Percentiles rank a stretch among this genome's conserved stretches.
phyloP scores from a whole-genome alignment of 1,140 invertebrate species.

The Eubasilissa regina region DNA sequence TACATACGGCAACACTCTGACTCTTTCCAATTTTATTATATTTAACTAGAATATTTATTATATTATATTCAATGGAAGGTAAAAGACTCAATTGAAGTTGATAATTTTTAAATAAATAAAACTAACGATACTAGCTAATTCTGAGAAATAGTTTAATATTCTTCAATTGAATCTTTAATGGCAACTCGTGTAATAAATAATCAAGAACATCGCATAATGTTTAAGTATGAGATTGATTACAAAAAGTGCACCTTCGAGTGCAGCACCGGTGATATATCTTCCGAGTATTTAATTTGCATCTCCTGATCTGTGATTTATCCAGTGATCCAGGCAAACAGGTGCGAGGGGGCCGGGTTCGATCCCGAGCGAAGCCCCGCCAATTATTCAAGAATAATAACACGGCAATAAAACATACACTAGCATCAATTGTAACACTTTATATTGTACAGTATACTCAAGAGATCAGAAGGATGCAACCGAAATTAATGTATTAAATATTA shows the following conservation, averaged over 20 bases:
- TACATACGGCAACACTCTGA: too few relatives aligned
- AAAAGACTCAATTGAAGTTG: too few relatives aligned
- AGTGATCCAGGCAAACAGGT: neutral
- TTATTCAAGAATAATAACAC: conserved; percentile 2
- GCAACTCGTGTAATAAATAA: too few relatives aligned
- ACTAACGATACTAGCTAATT: too few relatives aligned
- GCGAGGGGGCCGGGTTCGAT: neutral
- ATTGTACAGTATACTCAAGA: neutral
- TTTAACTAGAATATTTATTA: too few relatives aligned
- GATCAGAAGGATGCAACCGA: neutral
- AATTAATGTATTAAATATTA: too few relatives aligned
- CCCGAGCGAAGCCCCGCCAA: neutral
- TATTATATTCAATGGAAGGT: too few relatives aligned
- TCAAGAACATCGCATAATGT: too few relatives aligned
- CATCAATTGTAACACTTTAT: conserved; percentile 3
- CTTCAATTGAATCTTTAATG: too few relatives aligned
- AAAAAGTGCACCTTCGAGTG: neutral
- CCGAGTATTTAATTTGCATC: neutral
- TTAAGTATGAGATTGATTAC: neutral
- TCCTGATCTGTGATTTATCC: conserved; percentile 3
- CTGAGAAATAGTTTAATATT: too few relatives aligned
- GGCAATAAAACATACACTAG: neutral
- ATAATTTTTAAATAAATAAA: too few relatives aligned
- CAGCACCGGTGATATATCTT: neutral
- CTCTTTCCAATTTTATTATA: too few relatives aligned